Conservation (phyloP, 2,797 vertebrate genomes). For the Lepus townsendii region DNA sequence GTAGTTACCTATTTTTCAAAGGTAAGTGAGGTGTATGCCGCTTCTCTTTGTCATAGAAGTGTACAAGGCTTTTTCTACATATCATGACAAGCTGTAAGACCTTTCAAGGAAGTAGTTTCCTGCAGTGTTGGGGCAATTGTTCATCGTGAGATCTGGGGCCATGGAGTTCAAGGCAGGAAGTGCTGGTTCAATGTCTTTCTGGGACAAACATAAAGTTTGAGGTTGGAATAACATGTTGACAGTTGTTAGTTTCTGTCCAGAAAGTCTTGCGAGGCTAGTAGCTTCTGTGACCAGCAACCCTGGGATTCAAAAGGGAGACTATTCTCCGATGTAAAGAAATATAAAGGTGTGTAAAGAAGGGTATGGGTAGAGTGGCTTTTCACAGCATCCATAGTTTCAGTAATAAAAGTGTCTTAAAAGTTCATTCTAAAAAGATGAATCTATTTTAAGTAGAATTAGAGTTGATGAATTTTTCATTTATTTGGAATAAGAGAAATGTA, state of each 20-base stretch:
- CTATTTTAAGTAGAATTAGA: background rate
- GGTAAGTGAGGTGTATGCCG: background rate
- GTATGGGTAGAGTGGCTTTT: background rate
- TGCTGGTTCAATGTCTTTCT: background rate
- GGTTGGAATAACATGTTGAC: background rate
- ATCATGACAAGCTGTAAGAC: background rate
- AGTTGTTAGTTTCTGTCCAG: background rate
- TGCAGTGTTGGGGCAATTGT: background rate
- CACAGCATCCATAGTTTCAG: background rate
- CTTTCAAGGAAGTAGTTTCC: background rate
- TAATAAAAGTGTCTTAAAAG: background rate
- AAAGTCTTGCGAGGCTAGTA: background rate
- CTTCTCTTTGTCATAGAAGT: background rate
- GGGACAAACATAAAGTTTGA: background rate
- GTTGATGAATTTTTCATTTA: background rate
- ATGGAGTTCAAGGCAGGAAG: background rate
- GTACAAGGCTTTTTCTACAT: background rate
- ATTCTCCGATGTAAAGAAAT: background rate
- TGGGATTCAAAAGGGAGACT: background rate
- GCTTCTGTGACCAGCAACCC: background rate
- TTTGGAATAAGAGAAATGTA: conserved; percentile 23
- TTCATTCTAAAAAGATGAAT: background rate
- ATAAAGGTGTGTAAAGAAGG: background rate
- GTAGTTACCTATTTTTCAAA: conserved; percentile 16
- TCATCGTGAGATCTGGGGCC: background rate